Evolutionary conservation across 2,888 invertebrate species (phyloP).

Genomic region (Trichopria drosophilae): DNA sequence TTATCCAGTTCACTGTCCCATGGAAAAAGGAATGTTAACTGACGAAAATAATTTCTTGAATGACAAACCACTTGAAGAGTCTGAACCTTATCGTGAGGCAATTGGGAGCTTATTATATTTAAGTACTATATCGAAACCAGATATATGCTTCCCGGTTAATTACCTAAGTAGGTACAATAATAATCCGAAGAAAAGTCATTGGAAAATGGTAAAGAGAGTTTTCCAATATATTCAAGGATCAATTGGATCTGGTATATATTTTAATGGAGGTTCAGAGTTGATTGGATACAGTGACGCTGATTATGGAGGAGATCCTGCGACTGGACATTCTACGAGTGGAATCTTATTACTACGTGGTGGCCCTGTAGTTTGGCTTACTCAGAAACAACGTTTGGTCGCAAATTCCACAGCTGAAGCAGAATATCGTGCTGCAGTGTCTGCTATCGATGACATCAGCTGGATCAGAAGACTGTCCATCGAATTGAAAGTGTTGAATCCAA

Average conservation of each 20-base stretch:
- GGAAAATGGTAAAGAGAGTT: slow-evolving; percentile 34
- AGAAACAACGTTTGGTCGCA: neutral
- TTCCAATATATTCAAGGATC: slow-evolving; percentile 36
- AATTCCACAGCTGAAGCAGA: slow-evolving; percentile 45
- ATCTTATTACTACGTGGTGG: slow-evolving; percentile 8
- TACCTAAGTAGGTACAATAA: slow-evolving; percentile 37
- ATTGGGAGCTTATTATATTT: slow-evolving; percentile 35
- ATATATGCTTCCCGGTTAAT: slow-evolving; percentile 43
- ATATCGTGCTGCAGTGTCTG: slow-evolving; percentile 43
- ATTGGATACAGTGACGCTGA: slow-evolving; percentile 34
- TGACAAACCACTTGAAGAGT: slow-evolving; percentile 18
- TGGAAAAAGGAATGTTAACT: slow-evolving; percentile 42
- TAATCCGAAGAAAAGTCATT: slow-evolving; percentile 31
- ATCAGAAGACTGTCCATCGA: slow-evolving; percentile 38
- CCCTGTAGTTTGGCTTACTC: slow-evolving; percentile 9
- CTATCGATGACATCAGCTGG: slow-evolving; percentile 46
- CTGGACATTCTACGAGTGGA: slow-evolving; percentile 9
- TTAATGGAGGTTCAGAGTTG: slow-evolving; percentile 32
- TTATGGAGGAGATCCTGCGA: slow-evolving; percentile 19
- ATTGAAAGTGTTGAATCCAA: slow-evolving; percentile 30
- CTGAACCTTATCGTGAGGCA: slow-evolving; percentile 33
- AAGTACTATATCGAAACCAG: slow-evolving; percentile 38
- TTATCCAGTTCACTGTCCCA: slow-evolving; percentile 36
- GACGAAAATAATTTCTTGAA: slow-evolving; percentile 33
- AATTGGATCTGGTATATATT: slow-evolving; percentile 35